phyloP scores from a whole-genome alignment of 2,797 vertebrate genomes.

The Semotilus atromaculatus region DNA sequence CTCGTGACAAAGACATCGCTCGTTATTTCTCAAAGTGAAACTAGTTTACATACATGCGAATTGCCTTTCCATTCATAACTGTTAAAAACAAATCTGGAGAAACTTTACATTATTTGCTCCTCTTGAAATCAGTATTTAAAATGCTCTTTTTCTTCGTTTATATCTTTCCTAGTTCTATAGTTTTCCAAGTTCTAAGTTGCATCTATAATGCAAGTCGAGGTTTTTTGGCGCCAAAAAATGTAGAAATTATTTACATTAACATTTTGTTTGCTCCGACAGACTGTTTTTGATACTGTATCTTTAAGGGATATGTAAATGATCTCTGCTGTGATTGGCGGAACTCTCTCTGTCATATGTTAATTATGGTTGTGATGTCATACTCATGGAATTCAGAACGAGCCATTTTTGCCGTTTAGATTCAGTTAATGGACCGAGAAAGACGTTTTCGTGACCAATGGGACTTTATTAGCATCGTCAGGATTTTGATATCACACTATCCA shows the following conservation, averaged over 20 bases:
- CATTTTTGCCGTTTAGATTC: neutral
- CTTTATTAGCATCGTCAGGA: neutral
- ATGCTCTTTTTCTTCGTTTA: neutral
- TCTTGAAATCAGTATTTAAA: neutral
- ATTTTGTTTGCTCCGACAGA: neutral
- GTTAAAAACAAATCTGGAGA: too few relatives aligned
- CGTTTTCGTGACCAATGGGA: neutral
- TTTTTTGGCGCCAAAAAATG: neutral
- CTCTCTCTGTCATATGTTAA: neutral
- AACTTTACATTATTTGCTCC: neutral
- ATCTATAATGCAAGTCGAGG: neutral
- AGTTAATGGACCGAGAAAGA: neutral
- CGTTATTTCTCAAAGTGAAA: too few relatives aligned
- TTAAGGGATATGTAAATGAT: slow-evolving; percentile 12
- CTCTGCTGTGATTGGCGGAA: neutral
- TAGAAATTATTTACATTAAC: neutral
- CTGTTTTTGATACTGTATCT: neutral
- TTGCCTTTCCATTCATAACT: too few relatives aligned
- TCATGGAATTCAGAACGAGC: neutral
- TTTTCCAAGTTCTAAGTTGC: neutral
- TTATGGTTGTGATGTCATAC: neutral
- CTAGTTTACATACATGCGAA: too few relatives aligned
- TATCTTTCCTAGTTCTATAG: neutral
- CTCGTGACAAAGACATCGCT: too few relatives aligned
- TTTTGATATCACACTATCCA: neutral